Percentiles rank a stretch among this genome's conserved stretches.
These are phyloP conservation scores for Atherix ibis DNA, from an alignment of 2,888 invertebrate species.

Conservation along the genomic window DNA sequence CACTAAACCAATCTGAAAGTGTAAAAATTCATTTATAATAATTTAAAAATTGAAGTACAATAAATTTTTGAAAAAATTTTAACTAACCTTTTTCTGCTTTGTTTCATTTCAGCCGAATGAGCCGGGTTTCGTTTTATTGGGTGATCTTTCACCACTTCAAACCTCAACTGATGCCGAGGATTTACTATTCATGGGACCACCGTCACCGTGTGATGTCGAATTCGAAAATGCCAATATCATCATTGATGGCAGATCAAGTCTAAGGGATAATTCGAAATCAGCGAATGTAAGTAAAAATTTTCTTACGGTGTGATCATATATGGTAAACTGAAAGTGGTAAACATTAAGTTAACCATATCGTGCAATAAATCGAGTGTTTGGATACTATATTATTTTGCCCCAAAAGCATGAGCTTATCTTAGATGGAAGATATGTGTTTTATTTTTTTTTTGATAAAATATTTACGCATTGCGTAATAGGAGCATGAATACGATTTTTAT, in stretches of 20 bases:
- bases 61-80: no score
- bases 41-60: no score
- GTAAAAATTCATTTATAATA: no score
- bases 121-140: conserved; percentile 43
- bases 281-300: conserved; percentile 22
- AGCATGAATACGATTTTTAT: no score
- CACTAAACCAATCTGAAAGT: no score
- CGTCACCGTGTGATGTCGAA: conserved; percentile 66
- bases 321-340: background rate
- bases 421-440: no score
- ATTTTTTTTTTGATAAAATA: no score
- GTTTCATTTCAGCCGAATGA: conserved; percentile 44
- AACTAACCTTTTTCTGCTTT: conserved; percentile 4
- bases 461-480: no score
- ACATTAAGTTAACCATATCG: background rate
- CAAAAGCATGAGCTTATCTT: no score
- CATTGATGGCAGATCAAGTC: conserved; percentile 77
- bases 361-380: no score
- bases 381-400: no score
- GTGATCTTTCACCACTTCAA: conserved; percentile 38
- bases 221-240: conserved; percentile 80
- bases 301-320: background rate
- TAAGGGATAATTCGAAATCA: conserved; percentile 41
- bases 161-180: conserved; percentile 46
- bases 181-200: conserved; percentile 44